Evolutionary conservation across 2,797 vertebrate species (phyloP).

Genomic region (Spinibarbus caldwelli): DNA sequence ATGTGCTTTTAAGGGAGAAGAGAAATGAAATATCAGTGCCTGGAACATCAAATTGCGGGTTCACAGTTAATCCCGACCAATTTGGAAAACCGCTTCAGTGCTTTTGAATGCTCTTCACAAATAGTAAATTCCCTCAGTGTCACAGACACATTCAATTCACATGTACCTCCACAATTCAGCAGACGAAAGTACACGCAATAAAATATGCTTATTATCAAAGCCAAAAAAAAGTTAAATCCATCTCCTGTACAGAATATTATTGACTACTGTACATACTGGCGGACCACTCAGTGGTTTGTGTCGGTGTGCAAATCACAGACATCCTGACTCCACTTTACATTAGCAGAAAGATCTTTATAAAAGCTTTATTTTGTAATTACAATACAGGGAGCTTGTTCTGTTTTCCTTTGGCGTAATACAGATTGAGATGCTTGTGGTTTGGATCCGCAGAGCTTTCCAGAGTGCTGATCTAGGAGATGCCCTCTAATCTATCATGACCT

Average conservation of each 20-base stretch:
- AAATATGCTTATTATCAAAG: slow-evolving; percentile 18
- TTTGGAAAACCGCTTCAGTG: neutral
- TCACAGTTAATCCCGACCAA: neutral
- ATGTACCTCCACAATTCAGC: neutral
- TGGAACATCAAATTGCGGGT: neutral
- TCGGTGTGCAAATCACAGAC: slow-evolving; percentile 71
- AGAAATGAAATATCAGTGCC: slow-evolving; percentile 6
- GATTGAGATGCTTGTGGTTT: slow-evolving; percentile 28
- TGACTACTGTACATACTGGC: slow-evolving; percentile 39
- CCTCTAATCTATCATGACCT: slow-evolving; percentile 26
- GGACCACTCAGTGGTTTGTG: slow-evolving; percentile 57
- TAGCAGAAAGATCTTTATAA: slow-evolving; percentile 32
- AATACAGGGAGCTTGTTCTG: slow-evolving; percentile 47
- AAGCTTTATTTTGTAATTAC: neutral
- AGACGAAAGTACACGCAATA: slow-evolving; percentile 19
- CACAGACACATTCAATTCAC: slow-evolving; percentile 29
- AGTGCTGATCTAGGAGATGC: neutral
- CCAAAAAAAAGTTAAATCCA: slow-evolving; percentile 51
- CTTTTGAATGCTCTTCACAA: slow-evolving; percentile 2
- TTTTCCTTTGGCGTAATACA: slow-evolving; percentile 70
- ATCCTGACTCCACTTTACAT: slow-evolving; percentile 52
- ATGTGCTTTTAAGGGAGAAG: slow-evolving; percentile 28
- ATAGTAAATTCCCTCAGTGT: slow-evolving; percentile 27
- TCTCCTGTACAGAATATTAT: slow-evolving; percentile 41
- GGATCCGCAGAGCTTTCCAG: slow-evolving; percentile 10